Evolutionary conservation across 2,113 vertebrate species (phyloP).

Genomic region (Lophius piscatorius): DNA sequence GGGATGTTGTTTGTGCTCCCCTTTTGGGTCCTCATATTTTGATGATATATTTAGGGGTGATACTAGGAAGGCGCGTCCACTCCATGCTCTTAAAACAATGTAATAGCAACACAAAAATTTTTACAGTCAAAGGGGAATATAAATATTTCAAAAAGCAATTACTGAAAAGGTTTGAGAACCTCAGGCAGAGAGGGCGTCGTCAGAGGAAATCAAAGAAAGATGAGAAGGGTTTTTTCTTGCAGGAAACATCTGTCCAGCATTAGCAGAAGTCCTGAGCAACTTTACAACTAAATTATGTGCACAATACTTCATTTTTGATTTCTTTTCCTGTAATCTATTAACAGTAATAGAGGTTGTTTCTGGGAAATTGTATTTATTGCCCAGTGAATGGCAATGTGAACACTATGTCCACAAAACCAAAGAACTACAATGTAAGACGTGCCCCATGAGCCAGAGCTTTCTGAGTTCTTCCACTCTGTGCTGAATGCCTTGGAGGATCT

Average conservation of each 20-base stretch:
- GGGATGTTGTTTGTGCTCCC: too few relatives aligned
- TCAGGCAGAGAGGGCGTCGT: too few relatives aligned
- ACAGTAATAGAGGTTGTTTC: background rate
- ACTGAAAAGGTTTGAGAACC: too few relatives aligned
- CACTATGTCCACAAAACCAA: background rate
- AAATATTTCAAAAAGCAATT: too few relatives aligned
- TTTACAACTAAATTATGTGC: background rate
- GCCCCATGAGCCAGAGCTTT: conserved; percentile 9
- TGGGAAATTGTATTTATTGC: conserved; percentile 4
- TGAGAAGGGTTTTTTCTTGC: background rate
- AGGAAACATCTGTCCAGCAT: background rate
- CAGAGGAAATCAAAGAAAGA: conserved; percentile 1
- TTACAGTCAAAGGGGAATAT: too few relatives aligned
- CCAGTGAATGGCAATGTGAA: background rate
- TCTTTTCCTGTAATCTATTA: background rate
- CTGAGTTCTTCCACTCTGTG: conserved; percentile 15
- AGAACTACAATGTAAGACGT: conserved; percentile 1
- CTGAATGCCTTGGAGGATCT: conserved; percentile 22
- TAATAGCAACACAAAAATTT: too few relatives aligned
- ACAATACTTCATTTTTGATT: background rate
- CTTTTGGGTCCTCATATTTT: too few relatives aligned
- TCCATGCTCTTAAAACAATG: too few relatives aligned
- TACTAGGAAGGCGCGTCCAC: too few relatives aligned
- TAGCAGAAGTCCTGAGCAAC: background rate
- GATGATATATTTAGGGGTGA: too few relatives aligned